These are phyloP conservation scores for Laupala kohalensis DNA, from an alignment of 1,140 invertebrate species.

Conservation along the genomic window DNA sequence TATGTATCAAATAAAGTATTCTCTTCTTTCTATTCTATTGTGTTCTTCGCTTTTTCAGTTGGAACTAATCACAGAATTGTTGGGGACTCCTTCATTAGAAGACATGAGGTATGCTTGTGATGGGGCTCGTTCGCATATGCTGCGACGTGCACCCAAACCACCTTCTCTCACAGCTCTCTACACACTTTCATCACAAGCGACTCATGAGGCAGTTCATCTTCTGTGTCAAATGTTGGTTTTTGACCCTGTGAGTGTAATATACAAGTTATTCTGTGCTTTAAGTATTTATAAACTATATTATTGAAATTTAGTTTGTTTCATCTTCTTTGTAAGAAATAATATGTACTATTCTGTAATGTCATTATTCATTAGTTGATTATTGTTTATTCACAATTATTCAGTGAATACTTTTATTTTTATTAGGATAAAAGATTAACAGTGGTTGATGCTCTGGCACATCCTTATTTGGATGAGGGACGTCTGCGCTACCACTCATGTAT, in stretches of 20 bases:
- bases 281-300: no score
- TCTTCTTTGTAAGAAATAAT: no score
- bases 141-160: conserved; percentile 75
- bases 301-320: no score
- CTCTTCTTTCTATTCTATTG: neutral
- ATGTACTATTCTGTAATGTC: no score
- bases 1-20: neutral
- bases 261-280: no score
- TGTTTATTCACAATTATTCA: neutral
- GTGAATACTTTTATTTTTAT: neutral
- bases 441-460: conserved; percentile 85
- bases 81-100: conserved; percentile 90
- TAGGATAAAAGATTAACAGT: conserved; percentile 85
- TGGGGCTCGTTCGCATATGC: conserved; percentile 85
- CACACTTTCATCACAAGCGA: conserved; percentile 80
- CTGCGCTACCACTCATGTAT: conserved; percentile 98
- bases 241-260: conserved; percentile 68
- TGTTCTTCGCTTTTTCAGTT: conserved; percentile 42
- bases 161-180: conserved; percentile 82
- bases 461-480: conserved; percentile 93
- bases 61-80: conserved; percentile 90
- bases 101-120: conserved; percentile 95
- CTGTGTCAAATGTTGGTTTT: conserved; percentile 96
- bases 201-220: conserved; percentile 93
- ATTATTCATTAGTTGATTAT: no score